phyloP scores from a whole-genome alignment of 2,888 invertebrate species.

The Ptychoptera contaminata region DNA sequence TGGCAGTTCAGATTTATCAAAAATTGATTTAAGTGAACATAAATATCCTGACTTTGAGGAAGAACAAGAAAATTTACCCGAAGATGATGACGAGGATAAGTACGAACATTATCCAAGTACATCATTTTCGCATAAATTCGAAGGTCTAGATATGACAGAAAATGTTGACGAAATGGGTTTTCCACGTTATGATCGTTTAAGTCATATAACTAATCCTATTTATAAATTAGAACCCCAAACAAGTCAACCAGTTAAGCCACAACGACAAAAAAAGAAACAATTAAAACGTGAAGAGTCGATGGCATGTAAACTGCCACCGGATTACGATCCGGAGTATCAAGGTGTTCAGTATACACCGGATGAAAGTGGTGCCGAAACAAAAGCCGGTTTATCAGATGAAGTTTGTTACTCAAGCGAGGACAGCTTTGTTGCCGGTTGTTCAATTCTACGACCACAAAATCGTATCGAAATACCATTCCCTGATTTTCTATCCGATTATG shows the following conservation, averaged over 20 bases:
- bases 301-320: slow-evolving; percentile 9
- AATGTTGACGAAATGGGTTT: slow-evolving; percentile 52
- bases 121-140: slow-evolving; percentile 30
- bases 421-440: slow-evolving; percentile 19
- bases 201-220: slow-evolving; percentile 33
- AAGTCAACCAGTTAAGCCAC: slow-evolving; percentile 31
- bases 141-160: slow-evolving; percentile 44
- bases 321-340: slow-evolving; percentile 12
- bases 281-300: slow-evolving; percentile 27
- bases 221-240: slow-evolving; percentile 18
- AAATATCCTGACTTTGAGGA: slow-evolving; percentile 26
- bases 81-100: slow-evolving; percentile 40
- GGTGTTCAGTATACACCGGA: slow-evolving; percentile 12
- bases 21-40: slow-evolving; percentile 28
- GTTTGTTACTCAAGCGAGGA: slow-evolving; percentile 30
- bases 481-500: slow-evolving; percentile 33
- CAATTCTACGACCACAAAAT: slow-evolving; percentile 18
- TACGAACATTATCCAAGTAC: slow-evolving; percentile 30
- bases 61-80: slow-evolving; percentile 28
- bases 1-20: slow-evolving; percentile 43
- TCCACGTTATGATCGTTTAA: slow-evolving; percentile 42
- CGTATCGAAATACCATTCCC: slow-evolving; percentile 36
- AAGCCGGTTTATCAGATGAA: slow-evolving; percentile 27
- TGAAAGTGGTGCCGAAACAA: slow-evolving; percentile 26
- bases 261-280: slow-evolving; percentile 28